Base-by-base conservation (phyloP, 2,888 invertebrate species). In the Gortyna flavago region DNA sequence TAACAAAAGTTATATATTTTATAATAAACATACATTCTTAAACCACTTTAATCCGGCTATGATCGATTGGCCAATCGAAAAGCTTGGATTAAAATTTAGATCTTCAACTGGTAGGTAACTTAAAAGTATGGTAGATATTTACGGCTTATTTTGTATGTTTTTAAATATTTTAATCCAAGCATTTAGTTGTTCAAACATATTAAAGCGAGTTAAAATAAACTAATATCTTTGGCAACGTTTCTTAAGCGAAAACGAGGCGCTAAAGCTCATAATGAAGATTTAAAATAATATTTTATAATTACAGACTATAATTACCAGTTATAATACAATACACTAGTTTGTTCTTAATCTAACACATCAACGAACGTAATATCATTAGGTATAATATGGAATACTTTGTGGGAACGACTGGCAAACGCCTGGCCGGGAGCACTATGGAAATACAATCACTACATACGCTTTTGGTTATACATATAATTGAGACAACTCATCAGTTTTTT, bases 311-410 rank as follows among this genome's bases (percentile, higher is more conserved):
- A 77, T 87, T 86, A 89, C 83, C 87, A 89, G 85, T 85, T 87
- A 88, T 80, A 84, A 79, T 87, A 87, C 79, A 82, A 84, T 89
- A 87, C 87, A 84, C 87, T 91, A 90, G 84, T 82, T 85, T 89
- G 67, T 88, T 76, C 92, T 93, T 93, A 93, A 75, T 76, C 92
- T 93, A 93, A 89, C 87, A 94, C 93, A 93, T 92, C 90, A 89
- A 94, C 85, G 80, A 92, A 91, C 88, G 81, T 88, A 90, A 91
- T 89, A 87, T 84, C 72, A 76, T 82, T 89, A 83, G 62, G 64
- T 84, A 90, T 87, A 80, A 76, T 74, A 92, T 93, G 93, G 92
- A 94, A 94, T 93, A 91, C 41, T 81, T 80, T 72, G 59, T 81
- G 81, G 67, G 67, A 75, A 32, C 84, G 41, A 86, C 85, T 86